Conservation (phyloP, 2,888 invertebrate species). For the Toxonevra muliebris region DNA sequence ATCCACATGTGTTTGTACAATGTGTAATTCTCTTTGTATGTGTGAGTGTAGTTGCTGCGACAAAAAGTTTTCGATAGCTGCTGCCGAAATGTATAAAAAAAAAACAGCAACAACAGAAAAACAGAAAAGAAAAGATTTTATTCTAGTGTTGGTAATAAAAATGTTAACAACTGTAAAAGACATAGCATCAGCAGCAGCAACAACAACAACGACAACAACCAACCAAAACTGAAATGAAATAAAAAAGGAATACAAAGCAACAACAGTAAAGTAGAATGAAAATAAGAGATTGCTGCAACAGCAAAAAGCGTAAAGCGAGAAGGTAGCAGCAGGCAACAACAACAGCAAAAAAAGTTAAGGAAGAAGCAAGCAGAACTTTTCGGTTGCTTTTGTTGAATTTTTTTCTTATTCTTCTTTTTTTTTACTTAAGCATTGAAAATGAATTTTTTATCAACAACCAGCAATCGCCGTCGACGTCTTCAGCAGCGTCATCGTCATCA, state of each 20-base stretch:
- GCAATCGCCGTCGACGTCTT: slow-evolving; percentile 13
- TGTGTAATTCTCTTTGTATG: too few species aligned
- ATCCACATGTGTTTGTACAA: neutral
- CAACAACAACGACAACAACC: slow-evolving; percentile 2
- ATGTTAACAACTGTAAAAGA: slow-evolving; percentile 31
- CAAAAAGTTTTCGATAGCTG: slow-evolving; percentile 14
- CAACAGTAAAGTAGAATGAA: neutral
- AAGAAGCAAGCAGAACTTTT: neutral
- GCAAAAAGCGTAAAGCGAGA: neutral
- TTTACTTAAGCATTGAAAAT: slow-evolving; percentile 21
- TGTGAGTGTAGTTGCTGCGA: neutral
- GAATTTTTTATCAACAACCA: slow-evolving; percentile 27
- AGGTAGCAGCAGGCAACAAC: neutral
- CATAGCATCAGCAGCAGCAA: slow-evolving; percentile 9
- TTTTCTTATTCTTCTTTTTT: too few species aligned
- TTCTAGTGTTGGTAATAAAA: slow-evolving; percentile 29
- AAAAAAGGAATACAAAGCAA: neutral
- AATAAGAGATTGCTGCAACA: slow-evolving; percentile 12
- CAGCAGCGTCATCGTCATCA: too few species aligned
- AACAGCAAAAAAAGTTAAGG: neutral
- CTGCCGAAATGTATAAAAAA: neutral
- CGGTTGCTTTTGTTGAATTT: too few species aligned
- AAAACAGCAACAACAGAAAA: slow-evolving; percentile 1
- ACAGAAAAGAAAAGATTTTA: slow-evolving; percentile 23
- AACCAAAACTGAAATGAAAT: slow-evolving; percentile 18